Conservation (phyloP, 23 tunicate species). For the Phallusia fumigata region DNA sequence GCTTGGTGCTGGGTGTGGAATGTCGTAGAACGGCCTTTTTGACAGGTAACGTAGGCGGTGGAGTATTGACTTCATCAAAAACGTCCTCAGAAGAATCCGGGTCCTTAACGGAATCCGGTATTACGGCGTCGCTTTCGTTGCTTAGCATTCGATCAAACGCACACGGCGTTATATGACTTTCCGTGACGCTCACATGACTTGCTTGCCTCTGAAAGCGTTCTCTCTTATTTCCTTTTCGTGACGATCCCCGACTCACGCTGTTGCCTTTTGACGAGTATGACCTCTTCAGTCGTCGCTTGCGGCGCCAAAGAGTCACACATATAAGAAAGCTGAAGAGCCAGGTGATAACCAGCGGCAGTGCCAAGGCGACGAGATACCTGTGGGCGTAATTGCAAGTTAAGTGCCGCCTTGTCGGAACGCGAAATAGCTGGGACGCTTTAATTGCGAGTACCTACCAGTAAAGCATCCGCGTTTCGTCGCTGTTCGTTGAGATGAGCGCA, state of each 20-base stretch:
- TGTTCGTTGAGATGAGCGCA: constrained; percentile 23
- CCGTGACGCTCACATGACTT: constrained; percentile 3
- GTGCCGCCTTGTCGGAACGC: background rate
- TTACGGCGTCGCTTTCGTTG: constrained; percentile 13
- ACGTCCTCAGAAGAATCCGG: background rate
- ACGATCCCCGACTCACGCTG: background rate
- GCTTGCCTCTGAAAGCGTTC: constrained; percentile 3
- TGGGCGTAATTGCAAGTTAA: no score
- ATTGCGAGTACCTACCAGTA: constrained; percentile 41
- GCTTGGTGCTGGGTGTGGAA: background rate
- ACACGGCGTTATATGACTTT: constrained; percentile 11
- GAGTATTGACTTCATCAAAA: background rate
- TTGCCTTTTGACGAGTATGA: constrained; percentile 18
- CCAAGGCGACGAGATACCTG: constrained; percentile 63
- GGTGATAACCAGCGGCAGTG: constrained; percentile 67
- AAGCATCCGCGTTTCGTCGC: constrained; percentile 10
- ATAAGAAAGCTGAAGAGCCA: constrained; percentile 84
- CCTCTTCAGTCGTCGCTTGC: constrained; percentile 53
- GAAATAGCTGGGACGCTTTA: background rate
- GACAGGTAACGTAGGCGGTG: background rate
- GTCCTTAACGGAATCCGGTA: background rate
- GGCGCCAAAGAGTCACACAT: constrained; percentile 57
- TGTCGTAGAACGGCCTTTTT: background rate
- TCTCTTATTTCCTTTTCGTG: background rate
- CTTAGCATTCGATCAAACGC: background rate